Evolutionary conservation across 1,140 invertebrate genomes (phyloP).

Genomic region (Lasioglossum albipes): DNA sequence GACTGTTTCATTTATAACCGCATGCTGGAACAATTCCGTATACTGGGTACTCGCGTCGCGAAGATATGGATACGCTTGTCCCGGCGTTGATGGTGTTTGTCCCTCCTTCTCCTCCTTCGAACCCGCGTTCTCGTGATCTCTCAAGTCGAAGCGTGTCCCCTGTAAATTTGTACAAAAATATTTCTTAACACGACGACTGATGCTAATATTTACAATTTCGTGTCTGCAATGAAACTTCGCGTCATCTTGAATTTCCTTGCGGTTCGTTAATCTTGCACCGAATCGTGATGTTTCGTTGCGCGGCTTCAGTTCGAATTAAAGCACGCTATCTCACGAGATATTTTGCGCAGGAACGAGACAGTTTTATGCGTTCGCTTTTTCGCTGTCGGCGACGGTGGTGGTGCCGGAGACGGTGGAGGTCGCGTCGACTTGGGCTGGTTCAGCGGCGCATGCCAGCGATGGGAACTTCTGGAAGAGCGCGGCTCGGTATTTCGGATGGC

Average conservation of each 20-base stretch:
- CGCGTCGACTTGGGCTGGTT: slow-evolving; percentile 59
- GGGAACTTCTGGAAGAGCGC: slow-evolving; percentile 87
- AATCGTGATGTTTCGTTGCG: not conserved
- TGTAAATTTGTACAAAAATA: not conserved
- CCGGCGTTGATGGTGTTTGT: not conserved
- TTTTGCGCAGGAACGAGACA: not conserved
- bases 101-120: not conserved
- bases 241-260: not conserved
- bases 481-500: slow-evolving; percentile 88
- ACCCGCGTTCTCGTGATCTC: too few relatives aligned
- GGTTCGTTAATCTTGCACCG: not conserved
- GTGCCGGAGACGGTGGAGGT: slow-evolving; percentile 73
- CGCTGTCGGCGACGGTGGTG: slow-evolving; percentile 76
- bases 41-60: not conserved
- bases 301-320: too few relatives aligned
- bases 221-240: slow-evolving; percentile 22
- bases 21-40: slow-evolving; percentile 8
- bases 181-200: slow-evolving; percentile 9
- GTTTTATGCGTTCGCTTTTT: slow-evolving; percentile 82
- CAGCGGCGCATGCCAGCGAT: slow-evolving; percentile 82
- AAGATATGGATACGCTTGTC: not conserved
- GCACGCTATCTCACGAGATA: not conserved
- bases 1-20: slow-evolving; percentile 52
- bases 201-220: slow-evolving; percentile 38
- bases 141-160: not conserved